These are phyloP conservation scores for Hemiscyllium ocellatum DNA, from an alignment of 2,113 vertebrate genomes.

Conservation along the genomic window DNA sequence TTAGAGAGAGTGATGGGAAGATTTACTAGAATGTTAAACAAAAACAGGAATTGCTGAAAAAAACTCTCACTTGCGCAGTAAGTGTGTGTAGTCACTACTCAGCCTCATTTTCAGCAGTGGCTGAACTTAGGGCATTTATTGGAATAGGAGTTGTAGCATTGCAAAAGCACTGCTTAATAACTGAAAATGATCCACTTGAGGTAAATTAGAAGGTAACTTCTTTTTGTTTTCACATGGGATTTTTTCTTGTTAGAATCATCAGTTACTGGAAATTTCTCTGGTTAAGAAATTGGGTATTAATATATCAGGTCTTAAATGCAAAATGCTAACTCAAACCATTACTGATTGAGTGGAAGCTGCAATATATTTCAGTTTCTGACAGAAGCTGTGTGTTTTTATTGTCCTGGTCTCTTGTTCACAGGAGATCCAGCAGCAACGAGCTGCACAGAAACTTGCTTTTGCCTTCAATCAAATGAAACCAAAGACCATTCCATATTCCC, in stretches of 20 bases:
- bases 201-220: not conserved
- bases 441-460: conserved; percentile 94
- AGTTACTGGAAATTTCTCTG: not conserved
- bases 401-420: conserved; percentile 47
- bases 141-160: not conserved
- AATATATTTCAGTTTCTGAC: not conserved
- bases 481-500: conserved; percentile 93
- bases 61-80: not conserved
- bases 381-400: not conserved
- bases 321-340: not conserved
- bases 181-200: not conserved
- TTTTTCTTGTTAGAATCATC: not conserved
- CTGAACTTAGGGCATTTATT: not conserved
- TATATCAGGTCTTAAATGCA: not conserved
- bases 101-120: not conserved
- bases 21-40: too few species aligned
- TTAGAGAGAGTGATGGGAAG: too few species aligned
- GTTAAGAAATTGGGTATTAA: not conserved
- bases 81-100: not conserved
- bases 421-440: conserved; percentile 98
- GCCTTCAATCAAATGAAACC: conserved; percentile 96
- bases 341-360: not conserved
- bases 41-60: too few species aligned
- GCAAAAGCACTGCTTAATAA: not conserved
- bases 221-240: not conserved